Conservation (phyloP, 1,140 invertebrate species). For the Mylabris phalerata region DNA sequence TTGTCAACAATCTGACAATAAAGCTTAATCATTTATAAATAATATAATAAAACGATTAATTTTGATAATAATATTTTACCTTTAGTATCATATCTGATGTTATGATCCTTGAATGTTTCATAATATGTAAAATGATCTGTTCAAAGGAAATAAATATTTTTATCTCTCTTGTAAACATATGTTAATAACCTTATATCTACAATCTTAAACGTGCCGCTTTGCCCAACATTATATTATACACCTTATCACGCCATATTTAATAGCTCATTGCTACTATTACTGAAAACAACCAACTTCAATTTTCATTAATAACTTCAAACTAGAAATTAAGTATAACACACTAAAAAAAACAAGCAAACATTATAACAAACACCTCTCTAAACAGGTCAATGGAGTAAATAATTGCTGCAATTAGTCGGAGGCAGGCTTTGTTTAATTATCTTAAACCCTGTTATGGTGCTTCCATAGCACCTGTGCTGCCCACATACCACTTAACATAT, state of each 20-base stretch:
- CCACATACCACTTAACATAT: conserved; percentile 21
- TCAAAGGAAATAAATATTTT: conserved; percentile 16
- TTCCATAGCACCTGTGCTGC: conserved; percentile 19
- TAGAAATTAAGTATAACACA: too few species aligned
- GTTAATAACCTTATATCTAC: conserved; percentile 14
- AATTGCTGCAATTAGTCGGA: conserved; percentile 12
- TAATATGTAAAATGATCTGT: conserved; percentile 15
- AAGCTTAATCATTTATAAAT: neutral
- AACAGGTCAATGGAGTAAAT: neutral
- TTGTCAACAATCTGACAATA: conserved; percentile 2
- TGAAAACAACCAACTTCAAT: too few species aligned
- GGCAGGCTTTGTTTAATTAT: conserved; percentile 14
- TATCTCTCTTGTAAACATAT: conserved; percentile 16
- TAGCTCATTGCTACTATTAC: too few species aligned
- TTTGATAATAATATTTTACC: conserved; percentile 7
- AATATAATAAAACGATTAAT: conserved; percentile 1
- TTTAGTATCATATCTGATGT: conserved; percentile 10
- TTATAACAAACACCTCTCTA: too few species aligned
- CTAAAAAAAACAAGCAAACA: too few species aligned
- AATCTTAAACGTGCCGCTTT: conserved; percentile 11
- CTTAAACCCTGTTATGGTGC: conserved; percentile 11
- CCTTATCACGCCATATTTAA: too few species aligned
- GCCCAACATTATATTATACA: conserved; percentile 3
- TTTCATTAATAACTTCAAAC: too few species aligned
- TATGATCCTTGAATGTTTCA: conserved; percentile 7